phyloP scores from a whole-genome alignment of 1,140 invertebrate genomes.

The Drosophila neocordata region DNA sequence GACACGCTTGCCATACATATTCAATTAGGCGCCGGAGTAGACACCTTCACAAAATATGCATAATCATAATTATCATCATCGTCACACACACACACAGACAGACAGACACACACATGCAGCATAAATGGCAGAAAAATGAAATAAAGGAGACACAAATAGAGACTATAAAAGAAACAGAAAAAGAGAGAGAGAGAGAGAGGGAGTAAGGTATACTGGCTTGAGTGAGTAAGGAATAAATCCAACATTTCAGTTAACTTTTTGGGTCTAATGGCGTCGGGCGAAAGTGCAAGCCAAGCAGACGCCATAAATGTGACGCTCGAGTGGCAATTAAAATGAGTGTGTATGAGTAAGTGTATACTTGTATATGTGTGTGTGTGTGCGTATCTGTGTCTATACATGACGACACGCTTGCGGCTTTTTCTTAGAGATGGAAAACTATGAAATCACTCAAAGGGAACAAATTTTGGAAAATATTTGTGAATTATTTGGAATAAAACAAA shows the following conservation, averaged over 20 bases:
- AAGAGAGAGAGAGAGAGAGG: not conserved
- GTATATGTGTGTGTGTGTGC: not conserved
- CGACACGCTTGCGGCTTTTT: not conserved
- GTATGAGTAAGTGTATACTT: conserved; percentile 32
- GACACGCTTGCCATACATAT: conserved; percentile 50
- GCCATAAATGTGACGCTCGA: conserved; percentile 66
- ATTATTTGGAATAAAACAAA: no score
- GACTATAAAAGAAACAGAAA: conserved; percentile 5
- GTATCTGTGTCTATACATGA: not conserved
- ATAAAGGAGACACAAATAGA: conserved; percentile 14
- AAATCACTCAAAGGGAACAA: not conserved
- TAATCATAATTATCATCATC: conserved; percentile 49
- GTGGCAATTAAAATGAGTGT: conserved; percentile 63
- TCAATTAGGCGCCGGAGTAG: conserved; percentile 68
- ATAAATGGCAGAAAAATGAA: conserved; percentile 49
- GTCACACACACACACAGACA: conserved; percentile 6
- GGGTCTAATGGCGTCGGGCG: conserved; percentile 55
- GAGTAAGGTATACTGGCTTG: not conserved
- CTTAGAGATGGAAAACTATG: not conserved
- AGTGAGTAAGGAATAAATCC: conserved; percentile 5
- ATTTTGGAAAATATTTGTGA: not conserved
- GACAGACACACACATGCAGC: conserved; percentile 47
- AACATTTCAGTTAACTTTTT: conserved; percentile 49
- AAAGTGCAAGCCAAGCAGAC: conserved; percentile 74
- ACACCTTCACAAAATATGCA: conserved; percentile 65